Conservation (phyloP, 2,888 invertebrate species). For the Mactromeris polynyma region DNA sequence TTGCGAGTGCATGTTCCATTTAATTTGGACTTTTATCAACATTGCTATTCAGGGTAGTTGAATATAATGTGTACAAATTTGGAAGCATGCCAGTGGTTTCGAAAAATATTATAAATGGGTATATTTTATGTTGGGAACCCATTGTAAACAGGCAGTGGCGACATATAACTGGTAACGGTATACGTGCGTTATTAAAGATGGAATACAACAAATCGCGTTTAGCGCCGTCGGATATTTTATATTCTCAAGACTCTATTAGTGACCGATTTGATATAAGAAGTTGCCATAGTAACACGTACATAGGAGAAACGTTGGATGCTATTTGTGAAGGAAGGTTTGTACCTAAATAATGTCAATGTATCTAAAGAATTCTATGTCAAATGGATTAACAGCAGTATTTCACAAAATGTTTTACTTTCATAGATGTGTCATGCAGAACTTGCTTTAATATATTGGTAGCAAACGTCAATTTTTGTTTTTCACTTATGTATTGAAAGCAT, state of each 20-base stretch:
- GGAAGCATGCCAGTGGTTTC: no score
- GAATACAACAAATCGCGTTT: background rate
- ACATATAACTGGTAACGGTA: no score
- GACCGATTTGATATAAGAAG: background rate
- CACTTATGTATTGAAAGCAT: background rate
- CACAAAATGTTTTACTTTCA: no score
- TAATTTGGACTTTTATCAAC: no score
- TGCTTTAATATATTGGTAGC: background rate
- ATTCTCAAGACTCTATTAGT: background rate
- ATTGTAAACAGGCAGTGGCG: no score
- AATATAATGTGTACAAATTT: no score
- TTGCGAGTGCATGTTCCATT: no score
- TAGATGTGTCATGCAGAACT: background rate
- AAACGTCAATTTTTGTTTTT: background rate
- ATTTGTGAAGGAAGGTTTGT: background rate
- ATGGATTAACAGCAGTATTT: background rate
- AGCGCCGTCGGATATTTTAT: background rate
- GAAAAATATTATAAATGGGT: no score
- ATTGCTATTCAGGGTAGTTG: no score
- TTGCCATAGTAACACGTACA: background rate
- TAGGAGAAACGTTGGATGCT: background rate
- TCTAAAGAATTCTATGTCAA: background rate
- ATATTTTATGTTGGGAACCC: no score
- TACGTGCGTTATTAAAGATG: no score
- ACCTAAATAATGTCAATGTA: background rate